A percentile compares a stretch with the other conserved stretches of the same genome.
phyloP scores from a whole-genome alignment of 2,888 invertebrate genomes.

The Alcis repandata region DNA sequence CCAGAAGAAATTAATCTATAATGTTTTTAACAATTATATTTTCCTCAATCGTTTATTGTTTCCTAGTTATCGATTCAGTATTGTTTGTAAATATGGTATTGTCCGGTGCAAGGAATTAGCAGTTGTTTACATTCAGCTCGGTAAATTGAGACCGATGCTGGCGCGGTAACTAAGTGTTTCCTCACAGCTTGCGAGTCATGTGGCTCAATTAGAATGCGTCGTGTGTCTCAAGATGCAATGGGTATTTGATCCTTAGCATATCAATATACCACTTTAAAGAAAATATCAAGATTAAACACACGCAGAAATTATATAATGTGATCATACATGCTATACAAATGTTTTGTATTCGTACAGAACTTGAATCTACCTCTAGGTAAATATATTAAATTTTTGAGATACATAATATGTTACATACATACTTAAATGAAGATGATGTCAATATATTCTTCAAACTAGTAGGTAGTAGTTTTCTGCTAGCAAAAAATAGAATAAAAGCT shows the following conservation, averaged over 20 bases:
- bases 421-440: background rate
- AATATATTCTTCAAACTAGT: slow-evolving; percentile 4
- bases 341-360: background rate
- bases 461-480: background rate
- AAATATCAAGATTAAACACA: background rate
- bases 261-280: slow-evolving; percentile 1
- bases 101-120: slow-evolving; percentile 46
- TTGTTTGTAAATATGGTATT: slow-evolving; percentile 51
- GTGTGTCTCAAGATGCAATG: slow-evolving; percentile 36
- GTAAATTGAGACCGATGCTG: slow-evolving; percentile 59
- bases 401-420: background rate
- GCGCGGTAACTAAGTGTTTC: slow-evolving; percentile 55
- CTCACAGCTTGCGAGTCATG: slow-evolving; percentile 51
- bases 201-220: slow-evolving; percentile 38
- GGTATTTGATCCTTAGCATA: slow-evolving; percentile 22
- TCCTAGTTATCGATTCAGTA: slow-evolving; percentile 17
- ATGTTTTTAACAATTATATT: slow-evolving; percentile 3
- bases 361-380: background rate
- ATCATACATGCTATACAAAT: too few relatives aligned
- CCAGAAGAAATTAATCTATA: background rate
- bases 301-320: too few relatives aligned
- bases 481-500: background rate
- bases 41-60: slow-evolving; percentile 25
- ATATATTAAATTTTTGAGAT: background rate
- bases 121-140: slow-evolving; percentile 57